Base-by-base conservation (phyloP, 1,140 invertebrate species). In the Scaptomyza graminum region DNA sequence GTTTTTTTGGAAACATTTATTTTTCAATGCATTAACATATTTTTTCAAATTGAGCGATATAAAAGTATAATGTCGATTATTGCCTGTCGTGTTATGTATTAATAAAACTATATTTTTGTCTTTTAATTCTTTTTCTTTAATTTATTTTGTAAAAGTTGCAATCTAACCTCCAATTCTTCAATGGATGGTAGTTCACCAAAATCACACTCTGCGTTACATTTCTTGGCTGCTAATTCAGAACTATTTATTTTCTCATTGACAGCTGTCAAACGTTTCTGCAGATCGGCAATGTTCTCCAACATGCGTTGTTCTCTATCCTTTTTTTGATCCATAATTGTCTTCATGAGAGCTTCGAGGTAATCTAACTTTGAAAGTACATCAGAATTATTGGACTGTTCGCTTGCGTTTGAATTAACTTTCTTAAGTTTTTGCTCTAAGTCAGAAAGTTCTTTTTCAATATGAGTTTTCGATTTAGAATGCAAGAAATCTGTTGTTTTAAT, bases 171-270 rank as follows among this genome's bases (percentile, higher is more conserved):
- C 9, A 74, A 25, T 5, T 55, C 11, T 0, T 65, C 7, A 0
- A 49, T 31, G 2, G 49, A 8, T 0, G 73, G 60, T 15, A 66
- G 55, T 12, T 66, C n/a, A 3, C 56, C 44, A 51, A 50, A 61
- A 34, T 72, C 56, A 15, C 73, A 75, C 5, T 41, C 8, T 0
- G 0, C 4, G 1, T 50, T 16, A 46, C 73, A 75, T 16, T 55
- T 50, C 4, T n/a, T n/a, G 12, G 56, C 13, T 1, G 39, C 18
- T 9, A 11, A 25, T 16, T 43, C 11, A 31, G 50, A 11, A 0
- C 61, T 16, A 0, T 41, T 22, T 0, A 72, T 44, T 25, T 51
- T 50, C 0, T 15, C 7, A 3, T 61, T 52, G 0, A 72, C 13
- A 3, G 16, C 15, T 15, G 44, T 39, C 16, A 75, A 16, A 9